Percentiles rank a stretch among this genome's conserved stretches.
phyloP scores from a whole-genome alignment of 2,797 vertebrate species.

The Staurois parvus region DNA sequence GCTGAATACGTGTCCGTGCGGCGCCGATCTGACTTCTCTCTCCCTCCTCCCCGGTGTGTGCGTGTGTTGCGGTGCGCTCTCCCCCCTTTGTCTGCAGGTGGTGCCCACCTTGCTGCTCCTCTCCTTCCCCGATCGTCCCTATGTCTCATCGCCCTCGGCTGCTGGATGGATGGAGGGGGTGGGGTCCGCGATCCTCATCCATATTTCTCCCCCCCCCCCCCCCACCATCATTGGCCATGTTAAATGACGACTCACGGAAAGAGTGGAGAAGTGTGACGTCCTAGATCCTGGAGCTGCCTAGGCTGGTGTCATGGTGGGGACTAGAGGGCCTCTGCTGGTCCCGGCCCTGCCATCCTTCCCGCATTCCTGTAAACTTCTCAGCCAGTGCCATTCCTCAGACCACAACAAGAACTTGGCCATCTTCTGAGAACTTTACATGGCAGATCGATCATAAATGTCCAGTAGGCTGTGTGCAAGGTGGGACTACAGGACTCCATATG shows the following conservation, averaged over 20 bases:
- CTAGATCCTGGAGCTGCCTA: constrained; percentile 13
- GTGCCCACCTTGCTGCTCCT: background rate
- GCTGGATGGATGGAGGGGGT: background rate
- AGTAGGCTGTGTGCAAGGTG: no score
- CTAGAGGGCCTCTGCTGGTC: background rate
- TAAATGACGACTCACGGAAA: constrained; percentile 23
- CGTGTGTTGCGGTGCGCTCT: background rate
- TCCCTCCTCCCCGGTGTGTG: background rate
- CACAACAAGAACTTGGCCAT: no score
- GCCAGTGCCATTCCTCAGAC: no score
- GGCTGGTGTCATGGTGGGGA: background rate
- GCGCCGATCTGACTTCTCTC: no score
- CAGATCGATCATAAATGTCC: no score
- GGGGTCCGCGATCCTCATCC: background rate
- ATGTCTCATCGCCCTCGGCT: background rate
- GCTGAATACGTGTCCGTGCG: no score
- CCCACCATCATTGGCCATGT: constrained; percentile 8
- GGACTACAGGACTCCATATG: no score
- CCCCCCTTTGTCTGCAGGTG: background rate
- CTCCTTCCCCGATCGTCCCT: background rate
- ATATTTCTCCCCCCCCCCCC: background rate
- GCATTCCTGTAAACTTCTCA: background rate
- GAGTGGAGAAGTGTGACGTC: constrained; percentile 15
- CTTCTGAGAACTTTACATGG: no score
- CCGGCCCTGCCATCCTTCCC: background rate